A percentile compares a stretch with the other conserved stretches of the same genome.
Evolutionary conservation across 2,888 invertebrate species (phyloP).

Genomic region (Griposia aprilina): DNA sequence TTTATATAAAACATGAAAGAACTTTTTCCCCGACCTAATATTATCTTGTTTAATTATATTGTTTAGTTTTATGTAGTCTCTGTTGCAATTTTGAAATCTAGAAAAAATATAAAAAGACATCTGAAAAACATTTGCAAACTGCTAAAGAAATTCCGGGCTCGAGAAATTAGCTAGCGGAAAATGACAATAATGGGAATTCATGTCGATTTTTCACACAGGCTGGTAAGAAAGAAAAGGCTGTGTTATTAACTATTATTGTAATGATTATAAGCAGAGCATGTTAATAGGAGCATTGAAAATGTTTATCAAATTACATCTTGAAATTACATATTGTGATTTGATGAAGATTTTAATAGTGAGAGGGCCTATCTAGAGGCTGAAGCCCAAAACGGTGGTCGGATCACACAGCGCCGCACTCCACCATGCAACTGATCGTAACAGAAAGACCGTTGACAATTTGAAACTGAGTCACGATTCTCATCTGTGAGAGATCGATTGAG

Average conservation of each 20-base stretch:
- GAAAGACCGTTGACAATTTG: not conserved
- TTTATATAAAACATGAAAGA: no score
- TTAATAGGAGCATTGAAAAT: not conserved
- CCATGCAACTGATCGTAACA: not conserved
- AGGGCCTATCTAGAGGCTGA: not conserved
- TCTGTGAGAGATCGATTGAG: not conserved
- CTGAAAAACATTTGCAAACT: not conserved
- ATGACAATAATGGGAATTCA: not conserved
- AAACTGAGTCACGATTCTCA: not conserved
- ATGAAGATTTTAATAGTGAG: not conserved
- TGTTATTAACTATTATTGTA: not conserved
- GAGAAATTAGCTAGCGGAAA: no score
- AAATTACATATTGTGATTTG: not conserved
- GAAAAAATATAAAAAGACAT: not conserved
- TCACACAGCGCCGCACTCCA: not conserved
- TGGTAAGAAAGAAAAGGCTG: not conserved
- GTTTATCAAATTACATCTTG: not conserved
- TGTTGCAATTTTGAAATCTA: not conserved
- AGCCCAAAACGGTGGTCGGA: not conserved
- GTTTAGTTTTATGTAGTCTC: not conserved
- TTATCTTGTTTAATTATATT: constrained; percentile 5
- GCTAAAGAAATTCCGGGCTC: not conserved
- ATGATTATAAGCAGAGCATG: not conserved
- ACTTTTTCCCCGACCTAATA: not conserved
- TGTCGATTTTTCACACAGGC: not conserved